Evolutionary conservation across 2,113 vertebrate genomes (phyloP).

Genomic region (Lathamus discolor): DNA sequence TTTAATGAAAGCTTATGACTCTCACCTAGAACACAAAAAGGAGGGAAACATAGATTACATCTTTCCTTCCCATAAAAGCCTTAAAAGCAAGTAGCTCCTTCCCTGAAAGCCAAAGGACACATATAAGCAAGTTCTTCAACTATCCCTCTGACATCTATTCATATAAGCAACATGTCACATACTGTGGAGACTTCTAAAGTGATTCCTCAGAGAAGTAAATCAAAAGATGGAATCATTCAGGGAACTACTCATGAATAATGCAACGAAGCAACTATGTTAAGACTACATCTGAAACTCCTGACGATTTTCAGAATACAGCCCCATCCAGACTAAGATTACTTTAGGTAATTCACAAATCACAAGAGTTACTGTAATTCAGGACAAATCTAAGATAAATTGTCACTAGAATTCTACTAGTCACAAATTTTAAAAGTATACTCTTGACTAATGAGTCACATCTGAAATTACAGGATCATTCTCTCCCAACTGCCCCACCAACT

Average conservation of each 20-base stretch:
- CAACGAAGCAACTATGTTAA: neutral
- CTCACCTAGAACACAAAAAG: neutral
- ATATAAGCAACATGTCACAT: neutral
- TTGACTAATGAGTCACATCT: neutral
- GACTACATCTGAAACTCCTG: neutral
- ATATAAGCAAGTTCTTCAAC: neutral
- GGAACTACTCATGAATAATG: neutral
- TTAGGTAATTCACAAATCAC: neutral
- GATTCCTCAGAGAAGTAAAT: neutral
- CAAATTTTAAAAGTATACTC: neutral
- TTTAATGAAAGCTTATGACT: neutral
- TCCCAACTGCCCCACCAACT: neutral
- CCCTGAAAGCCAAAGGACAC: neutral
- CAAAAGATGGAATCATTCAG: neutral
- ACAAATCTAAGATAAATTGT: neutral
- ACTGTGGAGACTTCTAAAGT: neutral
- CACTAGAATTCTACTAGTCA: neutral
- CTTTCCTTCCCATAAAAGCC: neutral
- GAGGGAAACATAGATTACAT: neutral
- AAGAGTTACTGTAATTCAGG: neutral
- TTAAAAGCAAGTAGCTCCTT: neutral
- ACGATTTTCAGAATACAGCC: neutral
- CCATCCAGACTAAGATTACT: neutral
- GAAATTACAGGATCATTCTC: neutral
- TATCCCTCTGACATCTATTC: neutral